phyloP scores from a whole-genome alignment of 2,797 vertebrate genomes.

The Crocidura indochinensis region DNA sequence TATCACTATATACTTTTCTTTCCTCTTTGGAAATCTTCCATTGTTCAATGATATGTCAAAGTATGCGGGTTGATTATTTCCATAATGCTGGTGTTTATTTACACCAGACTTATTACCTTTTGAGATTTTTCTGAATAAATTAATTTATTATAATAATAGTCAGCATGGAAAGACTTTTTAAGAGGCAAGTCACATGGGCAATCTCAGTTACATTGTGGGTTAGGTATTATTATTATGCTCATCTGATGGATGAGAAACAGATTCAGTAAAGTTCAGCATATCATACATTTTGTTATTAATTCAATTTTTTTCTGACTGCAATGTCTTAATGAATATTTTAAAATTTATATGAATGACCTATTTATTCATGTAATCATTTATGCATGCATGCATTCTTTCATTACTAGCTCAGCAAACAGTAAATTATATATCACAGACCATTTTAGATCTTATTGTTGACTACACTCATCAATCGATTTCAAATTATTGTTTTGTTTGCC shows the following conservation, averaged over 20 bases:
- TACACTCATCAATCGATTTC: not conserved
- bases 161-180: conserved; percentile 16
- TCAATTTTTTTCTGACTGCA: conserved; percentile 33
- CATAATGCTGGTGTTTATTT: not conserved
- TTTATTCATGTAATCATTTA: not conserved
- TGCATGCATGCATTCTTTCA: not conserved
- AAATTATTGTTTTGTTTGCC: no score
- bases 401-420: conserved; percentile 29
- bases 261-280: not conserved
- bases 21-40: not conserved
- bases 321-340: conserved; percentile 34
- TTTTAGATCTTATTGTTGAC: not conserved
- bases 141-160: conserved; percentile 27
- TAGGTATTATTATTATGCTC: not conserved
- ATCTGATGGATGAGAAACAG: not conserved
- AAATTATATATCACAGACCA: conserved; percentile 8
- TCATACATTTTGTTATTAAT: not conserved
- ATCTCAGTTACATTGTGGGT: conserved; percentile 30
- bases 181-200: not conserved
- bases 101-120: not conserved
- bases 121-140: conserved; percentile 14
- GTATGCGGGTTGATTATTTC: not conserved
- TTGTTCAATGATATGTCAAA: not conserved
- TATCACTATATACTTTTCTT: not conserved
- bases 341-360: not conserved